Conservation (phyloP, 1,140 invertebrate genomes). For the Apis laboriosa region DNA sequence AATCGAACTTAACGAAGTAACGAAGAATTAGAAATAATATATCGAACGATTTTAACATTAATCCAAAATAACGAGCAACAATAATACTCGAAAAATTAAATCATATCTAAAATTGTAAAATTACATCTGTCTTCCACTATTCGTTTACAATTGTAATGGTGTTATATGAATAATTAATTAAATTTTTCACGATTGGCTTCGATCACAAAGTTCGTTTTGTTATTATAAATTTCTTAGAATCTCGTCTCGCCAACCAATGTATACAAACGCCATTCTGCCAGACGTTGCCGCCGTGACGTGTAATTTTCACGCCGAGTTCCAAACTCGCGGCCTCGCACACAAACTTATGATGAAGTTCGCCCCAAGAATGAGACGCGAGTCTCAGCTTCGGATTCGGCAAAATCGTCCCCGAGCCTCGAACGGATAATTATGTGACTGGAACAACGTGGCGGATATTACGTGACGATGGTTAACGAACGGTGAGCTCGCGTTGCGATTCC, state of each 20-base stretch:
- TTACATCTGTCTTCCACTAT: too few relatives aligned
- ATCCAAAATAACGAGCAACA: too few relatives aligned
- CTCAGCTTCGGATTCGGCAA: background rate
- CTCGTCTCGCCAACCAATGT: background rate
- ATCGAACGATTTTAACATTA: too few relatives aligned
- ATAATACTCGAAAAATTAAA: too few relatives aligned
- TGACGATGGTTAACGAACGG: slow-evolving; percentile 9
- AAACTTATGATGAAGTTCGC: slow-evolving; percentile 5
- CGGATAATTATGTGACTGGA: slow-evolving; percentile 31
- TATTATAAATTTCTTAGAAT: background rate
- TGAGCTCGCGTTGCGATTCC: background rate
- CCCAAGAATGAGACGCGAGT: slow-evolving; percentile 10
- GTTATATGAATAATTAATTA: too few relatives aligned
- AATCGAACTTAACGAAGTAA: too few relatives aligned
- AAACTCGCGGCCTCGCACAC: background rate
- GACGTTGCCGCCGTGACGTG: slow-evolving; percentile 43
- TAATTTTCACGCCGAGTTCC: slow-evolving; percentile 55
- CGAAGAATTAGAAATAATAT: too few relatives aligned
- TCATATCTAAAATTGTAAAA: too few relatives aligned
- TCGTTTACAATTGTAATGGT: too few relatives aligned
- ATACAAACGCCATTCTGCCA: slow-evolving; percentile 18
- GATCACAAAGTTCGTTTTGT: background rate
- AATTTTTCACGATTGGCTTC: too few relatives aligned
- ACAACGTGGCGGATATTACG: background rate
- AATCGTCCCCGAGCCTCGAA: background rate